Percentiles rank a stretch among this genome's conserved stretches.
These are phyloP conservation scores for Plagodis pulveraria DNA, from an alignment of 2,888 invertebrate genomes.

Conservation along the genomic window DNA sequence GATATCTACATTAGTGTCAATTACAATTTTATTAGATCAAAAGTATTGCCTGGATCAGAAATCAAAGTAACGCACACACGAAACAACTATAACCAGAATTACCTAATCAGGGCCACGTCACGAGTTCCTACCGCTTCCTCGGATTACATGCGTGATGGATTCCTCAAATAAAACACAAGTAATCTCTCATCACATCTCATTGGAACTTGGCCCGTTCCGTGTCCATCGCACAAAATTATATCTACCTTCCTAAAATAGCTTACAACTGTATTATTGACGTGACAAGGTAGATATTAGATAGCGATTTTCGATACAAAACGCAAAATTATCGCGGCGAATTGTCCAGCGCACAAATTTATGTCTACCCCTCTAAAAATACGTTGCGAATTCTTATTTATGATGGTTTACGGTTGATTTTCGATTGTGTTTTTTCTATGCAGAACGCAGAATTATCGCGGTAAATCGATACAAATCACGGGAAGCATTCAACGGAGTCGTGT, in stretches of 20 bases:
- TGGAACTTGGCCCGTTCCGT: slow-evolving; percentile 42
- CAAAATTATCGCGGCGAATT: slow-evolving; percentile 52
- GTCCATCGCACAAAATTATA: slow-evolving; percentile 34
- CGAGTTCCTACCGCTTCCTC: slow-evolving; percentile 42
- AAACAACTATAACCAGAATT: slow-evolving; percentile 12
- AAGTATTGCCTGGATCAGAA: not conserved
- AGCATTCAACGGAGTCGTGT: slow-evolving; percentile 67
- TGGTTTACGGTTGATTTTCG: slow-evolving; percentile 40
- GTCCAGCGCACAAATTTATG: slow-evolving; percentile 14
- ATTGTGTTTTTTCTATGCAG: slow-evolving; percentile 35
- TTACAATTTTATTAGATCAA: not conserved
- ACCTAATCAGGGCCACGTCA: slow-evolving; percentile 34
- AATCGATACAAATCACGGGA: slow-evolving; percentile 75
- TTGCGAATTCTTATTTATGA: not conserved
- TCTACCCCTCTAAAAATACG: not conserved
- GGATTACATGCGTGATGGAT: slow-evolving; percentile 46
- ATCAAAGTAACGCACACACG: not conserved
- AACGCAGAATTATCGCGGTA: slow-evolving; percentile 46
- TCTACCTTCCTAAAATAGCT: slow-evolving; percentile 18
- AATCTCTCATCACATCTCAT: slow-evolving; percentile 55
- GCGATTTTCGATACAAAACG: slow-evolving; percentile 36
- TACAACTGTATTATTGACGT: slow-evolving; percentile 23
- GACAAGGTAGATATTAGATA: slow-evolving; percentile 45
- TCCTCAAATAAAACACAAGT: slow-evolving; percentile 55
- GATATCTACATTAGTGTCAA: no score